phyloP scores from a whole-genome alignment of 92 coral and sea anemone species.

The Pocillopora grandis region DNA sequence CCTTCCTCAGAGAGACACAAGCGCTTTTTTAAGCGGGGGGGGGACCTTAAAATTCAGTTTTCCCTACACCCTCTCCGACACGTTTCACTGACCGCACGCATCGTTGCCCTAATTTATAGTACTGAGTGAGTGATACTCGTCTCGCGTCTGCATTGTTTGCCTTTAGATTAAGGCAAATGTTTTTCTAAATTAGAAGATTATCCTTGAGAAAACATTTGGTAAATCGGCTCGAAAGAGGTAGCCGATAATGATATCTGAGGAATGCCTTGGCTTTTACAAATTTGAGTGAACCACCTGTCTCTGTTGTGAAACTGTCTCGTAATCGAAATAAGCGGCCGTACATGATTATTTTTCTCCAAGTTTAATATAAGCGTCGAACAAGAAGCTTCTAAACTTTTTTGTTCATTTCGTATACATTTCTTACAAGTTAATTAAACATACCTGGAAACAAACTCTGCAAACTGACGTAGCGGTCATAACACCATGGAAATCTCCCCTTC shows the following conservation, averaged over 20 bases:
- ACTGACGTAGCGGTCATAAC: conserved; percentile 67
- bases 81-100: too few species aligned
- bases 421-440: conserved; percentile 2
- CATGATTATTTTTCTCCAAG: too few species aligned
- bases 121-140: too few species aligned
- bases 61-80: too few species aligned
- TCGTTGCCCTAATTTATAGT: too few species aligned
- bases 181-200: conserved; percentile 13
- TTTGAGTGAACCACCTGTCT: not conserved
- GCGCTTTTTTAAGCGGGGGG: too few species aligned
- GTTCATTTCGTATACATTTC: not conserved
- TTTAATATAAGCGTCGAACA: too few species aligned
- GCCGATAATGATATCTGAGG: not conserved
- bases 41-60: too few species aligned
- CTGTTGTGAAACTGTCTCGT: conserved; percentile 16
- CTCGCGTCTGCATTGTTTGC: not conserved
- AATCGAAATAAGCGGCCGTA: not conserved
- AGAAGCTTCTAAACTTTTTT: not conserved
- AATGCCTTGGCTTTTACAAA: not conserved
- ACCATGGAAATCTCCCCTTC: conserved; percentile 87
- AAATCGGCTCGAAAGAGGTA: not conserved
- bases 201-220: not conserved
- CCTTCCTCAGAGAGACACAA: too few species aligned
- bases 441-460: conserved; percentile 88
- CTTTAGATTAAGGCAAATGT: not conserved